Conservation (phyloP, 2,797 vertebrate species). For the Myotis daubentonii region DNA sequence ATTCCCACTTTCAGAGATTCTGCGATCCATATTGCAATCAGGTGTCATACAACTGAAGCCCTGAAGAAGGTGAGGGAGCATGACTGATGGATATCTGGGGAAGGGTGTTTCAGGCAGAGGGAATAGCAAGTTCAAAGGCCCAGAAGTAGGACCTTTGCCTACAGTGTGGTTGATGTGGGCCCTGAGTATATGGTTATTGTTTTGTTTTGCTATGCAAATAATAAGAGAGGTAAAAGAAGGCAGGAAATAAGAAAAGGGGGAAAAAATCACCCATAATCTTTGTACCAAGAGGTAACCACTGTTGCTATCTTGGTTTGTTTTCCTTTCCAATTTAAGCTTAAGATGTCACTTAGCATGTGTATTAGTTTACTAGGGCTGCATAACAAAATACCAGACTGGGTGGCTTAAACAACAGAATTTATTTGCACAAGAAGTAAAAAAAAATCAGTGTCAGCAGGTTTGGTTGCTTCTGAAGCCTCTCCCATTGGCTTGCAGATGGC, state of each 20-base stretch:
- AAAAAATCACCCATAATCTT: not conserved
- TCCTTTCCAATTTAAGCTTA: not conserved
- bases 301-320: not conserved
- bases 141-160: not conserved
- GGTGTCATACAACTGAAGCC: not conserved
- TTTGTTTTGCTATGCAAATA: not conserved
- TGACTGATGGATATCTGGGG: not conserved
- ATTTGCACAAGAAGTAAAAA: not conserved
- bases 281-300: not conserved
- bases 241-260: not conserved
- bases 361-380: not conserved
- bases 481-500: not conserved
- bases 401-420: not conserved
- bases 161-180: not conserved
- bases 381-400: not conserved
- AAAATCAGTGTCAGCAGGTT: not conserved
- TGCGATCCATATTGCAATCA: not conserved
- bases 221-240: not conserved
- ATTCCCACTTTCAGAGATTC: not conserved
- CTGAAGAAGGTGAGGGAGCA: not conserved
- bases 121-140: not conserved
- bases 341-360: not conserved
- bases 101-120: not conserved
- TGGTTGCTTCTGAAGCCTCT: not conserved
- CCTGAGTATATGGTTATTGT: not conserved